Percentiles rank a stretch among this genome's conserved stretches.
These are phyloP conservation scores for Halictus quadricinctus DNA, from an alignment of 2,888 invertebrate species.

Conservation along the genomic window DNA sequence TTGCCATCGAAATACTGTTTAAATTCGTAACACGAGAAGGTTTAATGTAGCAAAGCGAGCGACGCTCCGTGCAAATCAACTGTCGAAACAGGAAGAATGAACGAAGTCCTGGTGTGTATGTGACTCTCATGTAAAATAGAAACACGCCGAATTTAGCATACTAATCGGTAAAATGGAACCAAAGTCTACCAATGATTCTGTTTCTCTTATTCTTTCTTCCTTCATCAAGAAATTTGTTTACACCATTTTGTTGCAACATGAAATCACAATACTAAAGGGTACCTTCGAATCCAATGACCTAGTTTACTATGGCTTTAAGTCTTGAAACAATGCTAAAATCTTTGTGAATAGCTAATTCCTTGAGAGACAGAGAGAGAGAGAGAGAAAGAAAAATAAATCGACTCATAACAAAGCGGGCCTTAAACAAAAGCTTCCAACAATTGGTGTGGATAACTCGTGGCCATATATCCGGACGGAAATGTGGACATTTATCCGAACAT, in stretches of 20 bases:
- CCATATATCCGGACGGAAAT: no score
- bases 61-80: slow-evolving; percentile 7
- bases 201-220: background rate
- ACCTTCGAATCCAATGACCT: no score
- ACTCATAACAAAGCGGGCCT: no score
- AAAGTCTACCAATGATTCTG: background rate
- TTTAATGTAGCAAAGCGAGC: background rate
- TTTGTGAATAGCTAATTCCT: no score
- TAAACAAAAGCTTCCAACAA: no score
- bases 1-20: slow-evolving; percentile 3
- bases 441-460: no score
- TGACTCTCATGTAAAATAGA: background rate
- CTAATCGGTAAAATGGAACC: background rate
- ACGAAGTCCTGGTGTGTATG: slow-evolving; percentile 4
- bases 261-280: background rate
- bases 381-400: no score
- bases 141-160: background rate
- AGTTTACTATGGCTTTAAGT: no score
- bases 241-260: background rate
- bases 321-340: no score
- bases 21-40: slow-evolving; percentile 14
- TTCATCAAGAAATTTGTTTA: background rate
- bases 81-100: slow-evolving; percentile 31
- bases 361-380: no score
- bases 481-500: no score